Conservation (phyloP, 2,113 vertebrate genomes). For the Corydoras maculifer region DNA sequence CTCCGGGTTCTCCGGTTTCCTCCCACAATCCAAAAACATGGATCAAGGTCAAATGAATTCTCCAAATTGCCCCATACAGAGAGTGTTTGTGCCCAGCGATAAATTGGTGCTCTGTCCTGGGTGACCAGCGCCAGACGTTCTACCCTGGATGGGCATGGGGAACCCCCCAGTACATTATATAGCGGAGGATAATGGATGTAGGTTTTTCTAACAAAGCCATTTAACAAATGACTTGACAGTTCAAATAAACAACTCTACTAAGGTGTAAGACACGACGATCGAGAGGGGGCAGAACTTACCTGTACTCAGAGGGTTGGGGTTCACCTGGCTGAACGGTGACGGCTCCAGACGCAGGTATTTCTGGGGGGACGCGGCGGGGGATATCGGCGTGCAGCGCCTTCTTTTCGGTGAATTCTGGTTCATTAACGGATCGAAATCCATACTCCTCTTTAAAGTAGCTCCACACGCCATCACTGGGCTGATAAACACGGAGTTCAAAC, state of each 20-base stretch:
- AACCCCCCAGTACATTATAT: no score
- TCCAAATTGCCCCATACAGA: no score
- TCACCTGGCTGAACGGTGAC: constrained; percentile 88
- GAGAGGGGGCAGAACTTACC: constrained; percentile 55
- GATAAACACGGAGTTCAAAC: not conserved
- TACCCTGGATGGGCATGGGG: no score
- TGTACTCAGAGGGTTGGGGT: constrained; percentile 81
- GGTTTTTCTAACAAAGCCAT: no score
- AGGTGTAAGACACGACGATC: not conserved
- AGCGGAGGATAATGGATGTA: no score
- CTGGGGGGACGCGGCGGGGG: constrained; percentile 79
- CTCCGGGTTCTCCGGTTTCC: no score
- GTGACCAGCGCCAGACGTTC: no score
- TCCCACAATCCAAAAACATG: no score
- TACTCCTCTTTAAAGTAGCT: constrained; percentile 94
- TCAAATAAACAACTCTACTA: not conserved
- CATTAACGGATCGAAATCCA: constrained; percentile 94
- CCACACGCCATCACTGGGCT: constrained; percentile 81
- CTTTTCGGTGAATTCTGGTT: constrained; percentile 85
- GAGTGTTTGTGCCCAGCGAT: no score
- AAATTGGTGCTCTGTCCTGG: no score
- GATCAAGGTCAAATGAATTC: no score
- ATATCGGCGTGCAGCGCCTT: constrained; percentile 83
- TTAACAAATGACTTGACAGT: no score
- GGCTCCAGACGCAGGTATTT: constrained; percentile 93